phyloP scores from a whole-genome alignment of 2,888 invertebrate species.

The Pecten maximus region DNA sequence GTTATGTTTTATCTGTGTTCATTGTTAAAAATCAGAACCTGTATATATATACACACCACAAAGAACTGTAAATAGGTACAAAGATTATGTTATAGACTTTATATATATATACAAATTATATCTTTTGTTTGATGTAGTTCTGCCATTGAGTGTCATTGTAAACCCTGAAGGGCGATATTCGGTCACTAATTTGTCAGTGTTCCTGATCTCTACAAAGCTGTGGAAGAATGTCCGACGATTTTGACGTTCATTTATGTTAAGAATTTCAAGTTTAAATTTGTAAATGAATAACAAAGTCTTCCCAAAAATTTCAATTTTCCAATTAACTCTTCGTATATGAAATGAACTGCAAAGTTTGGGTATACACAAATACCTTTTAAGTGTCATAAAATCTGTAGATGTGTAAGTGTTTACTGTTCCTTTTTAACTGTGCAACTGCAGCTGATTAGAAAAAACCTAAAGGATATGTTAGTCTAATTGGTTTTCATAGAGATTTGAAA shows the following conservation, averaged over 20 bases:
- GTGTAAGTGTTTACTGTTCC: too few relatives aligned
- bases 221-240: background rate
- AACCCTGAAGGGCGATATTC: background rate
- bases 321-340: too few relatives aligned
- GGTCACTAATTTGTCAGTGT: background rate
- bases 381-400: too few relatives aligned
- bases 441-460: too few relatives aligned
- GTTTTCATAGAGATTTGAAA: too few relatives aligned
- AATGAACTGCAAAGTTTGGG: too few relatives aligned
- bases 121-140: background rate
- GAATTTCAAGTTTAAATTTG: background rate
- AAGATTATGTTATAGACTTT: background rate
- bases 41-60: background rate
- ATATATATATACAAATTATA: slow-evolving; percentile 29
- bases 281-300: background rate
- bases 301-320: too few relatives aligned
- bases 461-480: too few relatives aligned
- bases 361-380: too few relatives aligned
- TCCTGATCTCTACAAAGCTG: background rate
- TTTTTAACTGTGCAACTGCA: too few relatives aligned
- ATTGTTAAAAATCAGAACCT: background rate
- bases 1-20: background rate
- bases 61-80: background rate
- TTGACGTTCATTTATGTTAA: background rate
- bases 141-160: background rate